Conservation (phyloP, 2,888 invertebrate species). For the Standfussiana lucernea region DNA sequence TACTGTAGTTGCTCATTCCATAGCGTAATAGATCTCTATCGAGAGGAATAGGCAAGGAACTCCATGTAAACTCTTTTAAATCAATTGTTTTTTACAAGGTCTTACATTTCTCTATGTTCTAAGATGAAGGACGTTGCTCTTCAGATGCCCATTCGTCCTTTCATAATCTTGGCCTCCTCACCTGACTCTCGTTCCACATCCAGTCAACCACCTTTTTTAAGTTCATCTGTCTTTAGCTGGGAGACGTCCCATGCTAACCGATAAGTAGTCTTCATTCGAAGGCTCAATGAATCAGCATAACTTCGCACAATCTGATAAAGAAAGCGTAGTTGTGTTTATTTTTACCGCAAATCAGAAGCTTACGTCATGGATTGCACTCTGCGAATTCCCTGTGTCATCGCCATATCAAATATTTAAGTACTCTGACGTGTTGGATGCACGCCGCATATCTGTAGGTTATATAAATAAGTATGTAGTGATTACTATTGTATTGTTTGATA, state of each 20-base stretch:
- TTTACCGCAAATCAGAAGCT: neutral
- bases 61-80: too few species aligned
- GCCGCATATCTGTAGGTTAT: slow-evolving; percentile 14
- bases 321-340: slow-evolving; percentile 26
- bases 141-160: neutral
- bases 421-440: slow-evolving; percentile 34
- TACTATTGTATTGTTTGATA: slow-evolving; percentile 6
- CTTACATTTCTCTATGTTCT: neutral
- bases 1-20: too few species aligned
- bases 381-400: slow-evolving; percentile 41
- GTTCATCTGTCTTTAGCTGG: neutral
- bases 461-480: slow-evolving; percentile 31
- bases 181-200: neutral
- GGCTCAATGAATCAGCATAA: neutral
- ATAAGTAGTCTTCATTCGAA: neutral
- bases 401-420: neutral
- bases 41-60: neutral
- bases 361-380: slow-evolving; percentile 20
- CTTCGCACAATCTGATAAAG: slow-evolving; percentile 5
- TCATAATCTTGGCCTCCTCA: neutral
- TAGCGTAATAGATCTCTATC: too few species aligned
- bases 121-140: neutral
- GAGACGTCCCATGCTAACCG: neutral
- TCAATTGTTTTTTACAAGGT: too few species aligned
- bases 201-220: neutral